Evolutionary conservation across 1,140 invertebrate species (phyloP).

Genomic region (Bombus ignitus): DNA sequence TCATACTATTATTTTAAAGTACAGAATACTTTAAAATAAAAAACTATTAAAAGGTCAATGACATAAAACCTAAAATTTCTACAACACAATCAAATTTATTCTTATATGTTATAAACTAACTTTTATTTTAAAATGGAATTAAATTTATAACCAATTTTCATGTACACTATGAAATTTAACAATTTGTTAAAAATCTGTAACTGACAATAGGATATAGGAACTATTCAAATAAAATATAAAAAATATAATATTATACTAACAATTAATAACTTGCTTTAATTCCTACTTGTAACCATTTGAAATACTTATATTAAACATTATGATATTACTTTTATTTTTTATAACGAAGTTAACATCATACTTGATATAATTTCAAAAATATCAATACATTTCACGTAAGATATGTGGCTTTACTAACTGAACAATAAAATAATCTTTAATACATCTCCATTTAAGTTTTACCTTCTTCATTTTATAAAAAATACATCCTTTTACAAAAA

Average conservation of each 20-base stretch:
- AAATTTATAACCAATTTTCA: too few species aligned
- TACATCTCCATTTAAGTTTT: not conserved
- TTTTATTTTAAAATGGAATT: too few species aligned
- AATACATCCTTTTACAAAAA: not conserved
- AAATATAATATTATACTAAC: not conserved
- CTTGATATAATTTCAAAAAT: not conserved
- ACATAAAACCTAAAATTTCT: not conserved
- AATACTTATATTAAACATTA: not conserved
- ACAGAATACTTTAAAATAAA: not conserved
- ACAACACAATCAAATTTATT: too few species aligned
- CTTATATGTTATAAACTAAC: too few species aligned
- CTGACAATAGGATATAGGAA: not conserved
- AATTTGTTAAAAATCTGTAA: too few species aligned
- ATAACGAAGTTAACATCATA: not conserved
- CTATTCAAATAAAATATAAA: not conserved
- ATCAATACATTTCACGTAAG: not conserved
- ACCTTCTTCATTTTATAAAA: not conserved
- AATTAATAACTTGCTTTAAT: not conserved
- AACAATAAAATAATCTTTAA: constrained; percentile 3
- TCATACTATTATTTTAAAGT: not conserved
- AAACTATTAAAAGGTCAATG: not conserved
- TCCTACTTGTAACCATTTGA: not conserved
- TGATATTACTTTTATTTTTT: not conserved
- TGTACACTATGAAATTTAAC: too few species aligned
- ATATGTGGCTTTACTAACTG: not conserved